Conservation (phyloP, 1,140 invertebrate species). For the Cydia strobilella region DNA sequence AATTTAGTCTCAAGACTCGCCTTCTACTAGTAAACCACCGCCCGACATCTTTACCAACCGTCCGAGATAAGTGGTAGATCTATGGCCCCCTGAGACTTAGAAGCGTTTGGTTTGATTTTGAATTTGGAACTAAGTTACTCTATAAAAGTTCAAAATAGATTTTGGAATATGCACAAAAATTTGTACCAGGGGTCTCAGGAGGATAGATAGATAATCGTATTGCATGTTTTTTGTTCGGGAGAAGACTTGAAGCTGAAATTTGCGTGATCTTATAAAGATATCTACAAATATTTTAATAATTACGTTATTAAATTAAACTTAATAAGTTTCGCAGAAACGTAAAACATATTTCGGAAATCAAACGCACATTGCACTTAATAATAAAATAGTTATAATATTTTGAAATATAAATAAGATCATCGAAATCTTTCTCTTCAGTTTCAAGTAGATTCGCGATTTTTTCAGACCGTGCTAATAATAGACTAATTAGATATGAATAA, state of each 20-base stretch:
- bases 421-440: constrained; percentile 32
- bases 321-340: constrained; percentile 16
- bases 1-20: too few relatives aligned
- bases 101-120: too few relatives aligned
- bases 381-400: constrained; percentile 11
- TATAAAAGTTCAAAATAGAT: too few relatives aligned
- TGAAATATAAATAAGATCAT: constrained; percentile 11
- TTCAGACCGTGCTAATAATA: not conserved
- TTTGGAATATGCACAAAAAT: too few relatives aligned
- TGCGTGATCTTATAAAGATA: not conserved
- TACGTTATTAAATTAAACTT: constrained; percentile 30
- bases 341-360: constrained; percentile 51
- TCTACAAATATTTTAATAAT: constrained; percentile 30
- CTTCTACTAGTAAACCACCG: too few relatives aligned
- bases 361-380: constrained; percentile 46
- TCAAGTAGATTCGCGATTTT: constrained; percentile 35
- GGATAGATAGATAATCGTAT: too few relatives aligned
- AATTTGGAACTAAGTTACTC: too few relatives aligned
- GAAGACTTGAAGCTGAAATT: constrained; percentile 2
- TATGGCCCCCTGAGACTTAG: too few relatives aligned
- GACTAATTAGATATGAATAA: not conserved
- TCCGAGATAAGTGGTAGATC: too few relatives aligned
- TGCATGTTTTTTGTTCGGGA: not conserved
- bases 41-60: too few relatives aligned
- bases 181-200: too few relatives aligned